Conservation (phyloP, 1,140 invertebrate genomes). For the Trichonephila clavipes region DNA sequence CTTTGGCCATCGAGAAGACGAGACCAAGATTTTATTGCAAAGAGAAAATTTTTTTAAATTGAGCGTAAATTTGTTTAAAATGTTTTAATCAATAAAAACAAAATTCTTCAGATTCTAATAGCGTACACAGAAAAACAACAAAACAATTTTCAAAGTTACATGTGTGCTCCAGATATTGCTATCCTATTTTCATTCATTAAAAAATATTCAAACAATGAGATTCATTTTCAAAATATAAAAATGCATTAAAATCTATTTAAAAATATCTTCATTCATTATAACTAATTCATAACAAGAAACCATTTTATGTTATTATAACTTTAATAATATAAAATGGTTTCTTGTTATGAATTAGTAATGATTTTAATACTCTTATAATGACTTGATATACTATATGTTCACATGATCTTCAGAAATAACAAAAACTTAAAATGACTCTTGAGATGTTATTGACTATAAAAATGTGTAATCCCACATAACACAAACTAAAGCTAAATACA, state of each 20-base stretch:
- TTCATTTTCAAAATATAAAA: neutral
- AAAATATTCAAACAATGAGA: neutral
- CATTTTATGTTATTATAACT: no score
- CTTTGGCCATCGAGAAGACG: neutral
- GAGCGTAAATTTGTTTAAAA: neutral
- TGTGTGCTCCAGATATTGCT: no score
- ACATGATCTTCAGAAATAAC: no score
- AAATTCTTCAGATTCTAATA: no score
- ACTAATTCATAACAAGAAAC: no score
- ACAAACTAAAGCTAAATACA: slow-evolving; percentile 47
- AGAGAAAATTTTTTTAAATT: neutral
- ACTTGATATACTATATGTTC: neutral
- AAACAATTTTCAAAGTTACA: no score
- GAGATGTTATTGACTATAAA: slow-evolving; percentile 13
- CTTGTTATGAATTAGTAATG: no score
- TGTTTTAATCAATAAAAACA: no score
- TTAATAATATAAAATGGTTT: no score
- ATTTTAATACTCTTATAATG: neutral
- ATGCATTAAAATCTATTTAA: neutral
- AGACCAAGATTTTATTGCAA: neutral
- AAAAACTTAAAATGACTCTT: neutral
- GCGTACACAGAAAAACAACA: no score
- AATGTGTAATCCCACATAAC: slow-evolving; percentile 23
- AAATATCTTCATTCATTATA: no score
- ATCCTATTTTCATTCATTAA: neutral